Percentiles rank a stretch among this genome's conserved stretches.
Conservation (phyloP, 2,113 vertebrate species). For the Neoarius graeffei region DNA sequence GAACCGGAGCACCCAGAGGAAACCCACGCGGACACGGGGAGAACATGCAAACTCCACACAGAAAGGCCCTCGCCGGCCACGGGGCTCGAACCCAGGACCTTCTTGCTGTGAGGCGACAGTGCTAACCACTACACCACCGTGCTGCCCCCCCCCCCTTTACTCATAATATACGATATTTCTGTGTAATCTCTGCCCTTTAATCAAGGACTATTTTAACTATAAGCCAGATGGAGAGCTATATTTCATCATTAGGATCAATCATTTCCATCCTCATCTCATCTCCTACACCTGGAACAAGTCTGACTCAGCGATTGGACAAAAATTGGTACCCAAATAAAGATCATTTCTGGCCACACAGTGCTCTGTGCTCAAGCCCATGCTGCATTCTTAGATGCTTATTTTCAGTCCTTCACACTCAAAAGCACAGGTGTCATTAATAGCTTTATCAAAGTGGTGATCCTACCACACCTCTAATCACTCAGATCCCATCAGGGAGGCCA, state of each 20-base stretch:
- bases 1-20: no score
- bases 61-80: no score
- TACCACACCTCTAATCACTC: constrained; percentile 33
- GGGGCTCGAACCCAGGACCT: no score
- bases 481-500: not conserved
- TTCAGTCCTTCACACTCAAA: constrained; percentile 12
- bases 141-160: no score
- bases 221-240: not conserved
- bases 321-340: not conserved
- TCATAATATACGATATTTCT: not conserved
- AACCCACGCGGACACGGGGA: no score
- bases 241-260: not conserved
- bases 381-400: constrained; percentile 8
- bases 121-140: no score
- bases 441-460: not conserved
- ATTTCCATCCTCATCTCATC: not conserved
- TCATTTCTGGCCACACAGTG: not conserved
- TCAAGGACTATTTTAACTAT: constrained; percentile 8
- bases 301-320: not conserved
- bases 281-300: not conserved
- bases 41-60: no score
- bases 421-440: not conserved
- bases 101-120: no score
- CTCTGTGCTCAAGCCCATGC: not conserved
- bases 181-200: constrained; percentile 3